Percentiles rank a stretch among this genome's conserved stretches.
These are phyloP conservation scores for Dermolepida albohirtum DNA, from an alignment of 2,888 invertebrate genomes.

Conservation along the genomic window DNA sequence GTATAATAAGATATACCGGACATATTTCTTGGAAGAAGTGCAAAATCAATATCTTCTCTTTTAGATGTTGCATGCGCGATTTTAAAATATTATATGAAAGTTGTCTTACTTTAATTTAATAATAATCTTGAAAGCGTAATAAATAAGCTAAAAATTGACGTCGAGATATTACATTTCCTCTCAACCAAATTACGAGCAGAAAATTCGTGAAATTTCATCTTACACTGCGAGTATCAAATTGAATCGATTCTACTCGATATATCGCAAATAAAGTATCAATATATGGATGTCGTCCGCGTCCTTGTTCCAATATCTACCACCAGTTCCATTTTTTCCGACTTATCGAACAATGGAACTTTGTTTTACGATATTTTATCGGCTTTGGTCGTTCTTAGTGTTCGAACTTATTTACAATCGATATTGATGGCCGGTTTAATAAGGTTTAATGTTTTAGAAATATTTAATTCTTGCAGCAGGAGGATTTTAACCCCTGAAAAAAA, in stretches of 20 bases:
- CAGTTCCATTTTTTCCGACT: slow-evolving; percentile 6
- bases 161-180: too few species aligned
- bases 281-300: not conserved
- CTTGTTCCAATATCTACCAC: not conserved
- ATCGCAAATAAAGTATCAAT: slow-evolving; percentile 21
- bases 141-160: too few species aligned
- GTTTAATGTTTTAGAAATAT: slow-evolving; percentile 34
- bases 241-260: slow-evolving; percentile 21
- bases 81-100: too few species aligned
- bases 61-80: too few species aligned
- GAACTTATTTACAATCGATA: not conserved
- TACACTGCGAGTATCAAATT: not conserved
- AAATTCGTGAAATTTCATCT: too few species aligned
- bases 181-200: too few species aligned
- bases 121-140: too few species aligned
- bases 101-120: too few species aligned
- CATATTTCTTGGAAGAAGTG: too few species aligned
- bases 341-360: slow-evolving; percentile 15
- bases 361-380: slow-evolving; percentile 16
- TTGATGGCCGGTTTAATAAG: slow-evolving; percentile 22
- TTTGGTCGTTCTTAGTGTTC: not conserved
- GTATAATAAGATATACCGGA: too few species aligned
- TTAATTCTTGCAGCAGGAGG: slow-evolving; percentile 15
- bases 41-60: too few species aligned
- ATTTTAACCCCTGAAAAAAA: not conserved